Base-by-base conservation (phyloP, 2,797 vertebrate genomes). In the Pogonophryne albipinna region DNA sequence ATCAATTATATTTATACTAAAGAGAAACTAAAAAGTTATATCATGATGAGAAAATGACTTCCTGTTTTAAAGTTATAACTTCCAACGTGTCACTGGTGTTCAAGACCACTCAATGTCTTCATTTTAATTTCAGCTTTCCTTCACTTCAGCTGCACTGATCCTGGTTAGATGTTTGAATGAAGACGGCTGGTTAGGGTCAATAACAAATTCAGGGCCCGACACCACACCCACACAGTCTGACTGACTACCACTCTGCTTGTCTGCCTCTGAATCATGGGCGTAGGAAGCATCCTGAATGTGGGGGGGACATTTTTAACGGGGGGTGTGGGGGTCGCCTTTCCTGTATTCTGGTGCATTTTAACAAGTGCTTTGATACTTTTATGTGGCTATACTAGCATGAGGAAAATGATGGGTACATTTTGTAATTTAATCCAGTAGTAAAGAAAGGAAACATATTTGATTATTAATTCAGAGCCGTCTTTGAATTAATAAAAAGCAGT, bases 181-280 rank as follows among this genome's bases (percentile, higher is more conserved):
- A 82, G 70, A 82, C 3, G 15, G 53, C 73, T 72, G 74, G 58
- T 81, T 76, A 58, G 49, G 61, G 73, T 59, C 53, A 87, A 89
- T 87, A 87, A 79, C 78, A 86, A 86, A 89, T 89, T 82, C 85
- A 76, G 76, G 77, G 84, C 82, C 41, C 38, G 50, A 73, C 79
- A 74, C 74, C 68, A 73, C 81, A 85, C 86, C 83, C 74, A 76
- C 84, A 45, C 83, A 83, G 85, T 85, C 86, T 90, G 83, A 87
- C 80, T 87, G 83, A 79, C 81, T 83, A 75, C 75, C 71, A 58
- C 84, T 85, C 82, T 85, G 88, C 86, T 80, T 69, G 82, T 76
- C 85, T 86, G 88, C 85, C 55, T 84, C 88, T 85, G 88, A 89
- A 82, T 87, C n/a, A n/a, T n/a, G n/a, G n/a, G n/a, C n/a, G n/a